phyloP scores from a whole-genome alignment of 2,113 vertebrate genomes.

The Peromyscus maniculatus region DNA sequence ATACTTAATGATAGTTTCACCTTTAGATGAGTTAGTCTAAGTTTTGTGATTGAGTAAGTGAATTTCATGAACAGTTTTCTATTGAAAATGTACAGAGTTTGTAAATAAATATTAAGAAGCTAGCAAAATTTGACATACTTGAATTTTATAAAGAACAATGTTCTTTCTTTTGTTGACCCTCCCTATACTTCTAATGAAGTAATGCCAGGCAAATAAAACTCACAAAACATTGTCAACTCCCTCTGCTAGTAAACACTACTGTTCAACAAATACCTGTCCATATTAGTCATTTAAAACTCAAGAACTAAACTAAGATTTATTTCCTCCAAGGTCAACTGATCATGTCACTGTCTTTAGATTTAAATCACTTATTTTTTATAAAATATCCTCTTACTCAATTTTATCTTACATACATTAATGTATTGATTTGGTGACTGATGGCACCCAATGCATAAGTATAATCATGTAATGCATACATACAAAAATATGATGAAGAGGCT shows the following conservation, averaged over 20 bases:
- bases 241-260: background rate
- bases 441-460: background rate
- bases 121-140: constrained; percentile 8
- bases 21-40: constrained; percentile 46
- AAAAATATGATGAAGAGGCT: constrained; percentile 1
- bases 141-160: background rate
- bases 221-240: background rate
- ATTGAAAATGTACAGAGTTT: background rate
- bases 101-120: background rate
- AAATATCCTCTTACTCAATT: background rate
- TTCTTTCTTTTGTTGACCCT: background rate
- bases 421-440: background rate
- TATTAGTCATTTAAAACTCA: background rate
- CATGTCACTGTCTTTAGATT: background rate
- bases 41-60: background rate
- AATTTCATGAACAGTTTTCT: constrained; percentile 2
- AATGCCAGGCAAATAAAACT: background rate
- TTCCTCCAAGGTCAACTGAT: background rate
- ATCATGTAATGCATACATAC: background rate
- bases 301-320: background rate
- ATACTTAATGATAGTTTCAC: constrained; percentile 1
- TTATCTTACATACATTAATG: background rate
- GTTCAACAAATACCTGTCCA: background rate
- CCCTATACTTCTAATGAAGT: background rate
- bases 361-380: constrained; percentile 49